Conservation (phyloP, 2,797 vertebrate genomes). For the Peromyscus attwateri region DNA sequence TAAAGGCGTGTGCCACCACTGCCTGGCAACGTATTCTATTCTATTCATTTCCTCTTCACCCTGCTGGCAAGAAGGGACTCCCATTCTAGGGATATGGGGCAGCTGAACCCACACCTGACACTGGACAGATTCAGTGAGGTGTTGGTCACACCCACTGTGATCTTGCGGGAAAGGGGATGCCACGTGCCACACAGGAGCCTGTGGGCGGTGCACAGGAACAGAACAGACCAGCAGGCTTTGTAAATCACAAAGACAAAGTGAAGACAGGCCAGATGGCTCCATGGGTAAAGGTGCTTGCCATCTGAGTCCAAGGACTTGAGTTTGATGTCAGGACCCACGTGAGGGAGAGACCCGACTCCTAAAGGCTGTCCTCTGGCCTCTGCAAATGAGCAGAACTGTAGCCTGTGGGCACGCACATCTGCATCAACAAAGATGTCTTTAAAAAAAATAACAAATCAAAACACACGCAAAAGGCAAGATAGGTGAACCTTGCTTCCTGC, state of each 20-base stretch:
- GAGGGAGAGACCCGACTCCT: background rate
- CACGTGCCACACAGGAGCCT: accelerated
- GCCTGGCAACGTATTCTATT: background rate
- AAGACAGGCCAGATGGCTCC: background rate
- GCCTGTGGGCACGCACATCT: background rate
- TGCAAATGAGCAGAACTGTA: background rate
- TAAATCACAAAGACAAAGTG: background rate
- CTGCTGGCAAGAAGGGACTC: background rate
- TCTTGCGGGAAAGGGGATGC: no score
- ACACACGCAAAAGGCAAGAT: background rate
- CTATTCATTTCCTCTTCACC: background rate
- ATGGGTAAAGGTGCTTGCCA: background rate
- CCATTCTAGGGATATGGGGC: background rate
- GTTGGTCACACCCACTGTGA: accelerated
- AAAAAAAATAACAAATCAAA: background rate
- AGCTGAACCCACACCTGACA: background rate
- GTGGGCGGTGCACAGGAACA: background rate
- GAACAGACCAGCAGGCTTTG: background rate
- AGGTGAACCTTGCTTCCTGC: background rate
- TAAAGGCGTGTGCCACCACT: background rate
- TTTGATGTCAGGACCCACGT: background rate
- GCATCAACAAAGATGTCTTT: background rate
- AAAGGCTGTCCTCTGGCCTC: background rate
- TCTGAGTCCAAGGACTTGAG: background rate
- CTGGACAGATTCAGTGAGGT: background rate